Base-by-base conservation (phyloP, 2,113 vertebrate genomes). In the Sorex araneus region DNA sequence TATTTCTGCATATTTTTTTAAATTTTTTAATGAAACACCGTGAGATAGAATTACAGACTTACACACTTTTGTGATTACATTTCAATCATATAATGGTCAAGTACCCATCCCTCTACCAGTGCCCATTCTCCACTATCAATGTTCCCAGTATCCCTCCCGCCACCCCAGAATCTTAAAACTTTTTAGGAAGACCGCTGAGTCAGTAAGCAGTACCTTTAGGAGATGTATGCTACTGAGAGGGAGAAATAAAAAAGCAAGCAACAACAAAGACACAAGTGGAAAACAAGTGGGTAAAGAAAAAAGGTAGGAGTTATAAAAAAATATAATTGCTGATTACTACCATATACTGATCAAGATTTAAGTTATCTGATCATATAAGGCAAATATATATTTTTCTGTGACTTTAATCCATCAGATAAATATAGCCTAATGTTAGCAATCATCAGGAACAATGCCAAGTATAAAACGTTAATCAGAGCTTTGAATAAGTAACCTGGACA, bases 211-310 rank as follows among this genome's bases (percentile, higher is more conserved):
- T 34, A 76, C 1, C 25, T 79, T 90, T 73, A 77, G 13, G 80
- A 87, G 27, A 21, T 23, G 23, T 77, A 60, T 40, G 76, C 66
- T 63, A 64, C 9, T 78, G 85, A 30, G 50, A 79, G 74, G n/a
- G 15, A 32, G 76, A 7, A 67, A 15, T 71, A 89, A 85, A 85
- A 2, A 3, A 2, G 30, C 32, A 94, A 57, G 34, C 30, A 73
- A 63, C 21, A 85, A 71, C 34, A 82, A 92, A 81, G 57, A 66
- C 5, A 66, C 50, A 81, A 71, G 27, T 90, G 83, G 13, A 66
- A 92, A 90, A 71, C 28, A n/a, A n/a, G n/a, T n/a, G n/a, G n/a
- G n/a, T n/a, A n/a, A 34, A 64, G n/a, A 77, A 34, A 13, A 85
- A 84, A 78, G 34, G 25, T 43, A 19, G 5, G 19, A 70, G 5